phyloP scores from a whole-genome alignment of 2,888 invertebrate genomes.

The Euclidia mi region DNA sequence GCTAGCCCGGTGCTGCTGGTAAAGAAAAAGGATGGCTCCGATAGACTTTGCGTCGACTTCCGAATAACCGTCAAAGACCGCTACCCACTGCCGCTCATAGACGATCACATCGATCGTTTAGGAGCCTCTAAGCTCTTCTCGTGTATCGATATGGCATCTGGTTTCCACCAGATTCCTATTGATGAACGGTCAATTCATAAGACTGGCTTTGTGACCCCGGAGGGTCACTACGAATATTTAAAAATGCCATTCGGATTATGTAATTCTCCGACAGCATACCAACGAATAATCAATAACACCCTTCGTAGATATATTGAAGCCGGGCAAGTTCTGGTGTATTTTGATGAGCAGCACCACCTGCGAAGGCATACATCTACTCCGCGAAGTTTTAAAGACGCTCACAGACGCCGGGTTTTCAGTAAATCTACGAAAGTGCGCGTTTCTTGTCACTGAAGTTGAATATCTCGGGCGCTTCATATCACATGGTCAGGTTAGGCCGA shows the following conservation, averaged over 20 bases:
- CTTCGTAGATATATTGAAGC: background rate
- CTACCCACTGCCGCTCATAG: background rate
- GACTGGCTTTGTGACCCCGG: no score
- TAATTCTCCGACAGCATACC: conserved; percentile 2
- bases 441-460: conserved; percentile 37
- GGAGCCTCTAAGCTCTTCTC: background rate
- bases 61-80: background rate
- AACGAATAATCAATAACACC: conserved; percentile 4
- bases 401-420: conserved; percentile 42
- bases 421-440: conserved; percentile 31
- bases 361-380: background rate
- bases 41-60: background rate
- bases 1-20: conserved; percentile 11
- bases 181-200: no score
- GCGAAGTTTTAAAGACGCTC: conserved; percentile 3
- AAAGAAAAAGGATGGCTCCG: conserved; percentile 7
- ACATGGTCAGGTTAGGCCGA: conserved; percentile 22
- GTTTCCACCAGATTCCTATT: conserved; percentile 9
- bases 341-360: background rate
- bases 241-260: conserved; percentile 10
- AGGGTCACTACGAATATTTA: conserved; percentile 7
- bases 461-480: conserved; percentile 43
- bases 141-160: conserved; percentile 8
- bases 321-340: no score
- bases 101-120: conserved; percentile 7